Percentiles rank a stretch among this genome's conserved stretches.
phyloP scores from a whole-genome alignment of 1,140 invertebrate species.

The Zaprionus davidi region DNA sequence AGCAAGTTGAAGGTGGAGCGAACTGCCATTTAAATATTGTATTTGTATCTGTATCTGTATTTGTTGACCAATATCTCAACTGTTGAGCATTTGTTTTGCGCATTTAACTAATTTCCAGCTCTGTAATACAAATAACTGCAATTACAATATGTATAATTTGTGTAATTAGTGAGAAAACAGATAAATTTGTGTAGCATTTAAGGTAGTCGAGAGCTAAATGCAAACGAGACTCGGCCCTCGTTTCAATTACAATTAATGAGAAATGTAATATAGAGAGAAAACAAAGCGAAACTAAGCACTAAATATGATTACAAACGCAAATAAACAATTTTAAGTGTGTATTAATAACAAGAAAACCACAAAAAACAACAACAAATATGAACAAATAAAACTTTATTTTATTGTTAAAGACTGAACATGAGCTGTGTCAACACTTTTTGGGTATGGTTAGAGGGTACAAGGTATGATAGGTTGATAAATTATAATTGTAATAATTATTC shows the following conservation, averaged over 20 bases:
- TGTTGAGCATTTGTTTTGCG: conserved; percentile 49
- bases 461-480: no score
- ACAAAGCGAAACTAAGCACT: neutral
- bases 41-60: conserved; percentile 6
- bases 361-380: conserved; percentile 55
- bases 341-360: neutral
- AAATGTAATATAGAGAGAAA: conserved; percentile 14
- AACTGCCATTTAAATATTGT: conserved; percentile 74
- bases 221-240: neutral
- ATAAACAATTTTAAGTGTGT: conserved; percentile 71
- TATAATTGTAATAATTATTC: no score
- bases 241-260: conserved; percentile 11
- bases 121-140: neutral
- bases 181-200: conserved; percentile 1
- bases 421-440: conserved; percentile 12
- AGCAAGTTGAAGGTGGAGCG: conserved; percentile 20
- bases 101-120: conserved; percentile 49
- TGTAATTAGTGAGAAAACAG: conserved; percentile 5
- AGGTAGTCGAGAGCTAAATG: neutral
- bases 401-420: conserved; percentile 78
- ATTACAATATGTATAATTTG: neutral
- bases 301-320: conserved; percentile 20
- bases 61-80: conserved; percentile 28
- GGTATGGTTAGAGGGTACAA: neutral
- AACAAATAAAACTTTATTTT: conserved; percentile 78